Evolutionary conservation across 2,797 vertebrate species (phyloP).

Genomic region (Pelobates cultripes): DNA sequence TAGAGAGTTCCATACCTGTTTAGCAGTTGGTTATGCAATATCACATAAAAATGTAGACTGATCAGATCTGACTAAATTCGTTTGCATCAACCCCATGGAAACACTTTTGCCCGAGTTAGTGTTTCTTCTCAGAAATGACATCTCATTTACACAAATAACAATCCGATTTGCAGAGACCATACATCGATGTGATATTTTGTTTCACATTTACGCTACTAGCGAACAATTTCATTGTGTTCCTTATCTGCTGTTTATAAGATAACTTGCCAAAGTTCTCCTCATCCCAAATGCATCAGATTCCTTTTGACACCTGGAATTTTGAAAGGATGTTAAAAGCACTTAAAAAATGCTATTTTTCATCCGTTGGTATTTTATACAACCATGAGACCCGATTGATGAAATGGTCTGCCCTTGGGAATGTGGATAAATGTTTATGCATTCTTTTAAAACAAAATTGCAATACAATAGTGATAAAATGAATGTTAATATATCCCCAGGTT

Average conservation of each 20-base stretch:
- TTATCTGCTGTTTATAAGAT: constrained; percentile 54
- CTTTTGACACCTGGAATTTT: constrained; percentile 55
- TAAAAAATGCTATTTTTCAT: constrained; percentile 49
- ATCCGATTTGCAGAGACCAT: constrained; percentile 15
- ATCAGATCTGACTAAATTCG: background rate
- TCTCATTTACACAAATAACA: constrained; percentile 24
- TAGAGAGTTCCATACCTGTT: background rate
- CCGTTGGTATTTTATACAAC: constrained; percentile 44
- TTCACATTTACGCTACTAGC: background rate
- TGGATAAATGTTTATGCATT: constrained; percentile 43
- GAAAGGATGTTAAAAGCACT: constrained; percentile 53
- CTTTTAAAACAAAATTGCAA: constrained; percentile 33
- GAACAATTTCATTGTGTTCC: constrained; percentile 50
- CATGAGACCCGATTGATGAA: constrained; percentile 31
- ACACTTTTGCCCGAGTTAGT: background rate
- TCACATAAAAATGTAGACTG: constrained; percentile 13
- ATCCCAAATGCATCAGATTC: constrained; percentile 42
- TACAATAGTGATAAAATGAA: constrained; percentile 37
- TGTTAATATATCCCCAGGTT: too few species aligned
- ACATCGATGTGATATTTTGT: constrained; percentile 35
- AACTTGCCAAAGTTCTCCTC: constrained; percentile 39
- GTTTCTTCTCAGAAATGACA: constrained; percentile 27
- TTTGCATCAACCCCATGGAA: constrained; percentile 31
- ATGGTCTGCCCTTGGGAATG: constrained; percentile 27
- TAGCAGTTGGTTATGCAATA: constrained; percentile 1